Evolutionary conservation across 1,140 invertebrate species (phyloP), one percentile per base, ranked within the genome.

Genomic region (Aphis gossypii): DNA sequence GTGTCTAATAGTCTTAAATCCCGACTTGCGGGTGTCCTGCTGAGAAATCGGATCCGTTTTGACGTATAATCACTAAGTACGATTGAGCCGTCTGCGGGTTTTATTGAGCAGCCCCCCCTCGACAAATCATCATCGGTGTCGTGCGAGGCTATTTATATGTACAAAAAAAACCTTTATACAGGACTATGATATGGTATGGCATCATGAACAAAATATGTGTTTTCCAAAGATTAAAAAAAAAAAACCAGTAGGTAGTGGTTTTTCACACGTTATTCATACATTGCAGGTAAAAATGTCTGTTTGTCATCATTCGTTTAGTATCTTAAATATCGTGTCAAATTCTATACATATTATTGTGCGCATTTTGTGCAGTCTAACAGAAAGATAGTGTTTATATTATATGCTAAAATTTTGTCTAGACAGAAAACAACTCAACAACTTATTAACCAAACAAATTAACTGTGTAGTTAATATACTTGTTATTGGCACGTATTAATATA

Each of bases 41-140:
- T n/a, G 89, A 56, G 89, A 90, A 90, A 90, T 90, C 89, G 89
- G 89, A 68, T 68, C 89, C 89, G 89, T 68, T 90, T 56, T 38
- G 35, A 89, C 35, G 35, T 89, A 38, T 68, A 56, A 56, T 60
- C 35, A 30, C 89, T 41, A 68, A 41, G 25, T 90, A 68, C 38
- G 89, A 90, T 90, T 90, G 89, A 90, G 89, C 38, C 56, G 56
- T 90, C 89, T 89, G 25, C 38, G 41, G 7, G 51, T 54, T 56
- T 56, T 89, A 23, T 44, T 68, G 9, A 5, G 25, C 25, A 14
- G 56, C 38, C 51, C 51, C 23, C 38, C 48, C 18, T 60, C 88
- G 23, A 44, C 54, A 90, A 41, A 41, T 88, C 23, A 38, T 38
- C 25, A 7, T 41, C n/a, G 3, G 21, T 35, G 35, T n/a, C 5